Evolutionary conservation across 2,113 vertebrate genomes (phyloP), one percentile per base, ranked within the genome.

Genomic region (Elephas maximus): DNA sequence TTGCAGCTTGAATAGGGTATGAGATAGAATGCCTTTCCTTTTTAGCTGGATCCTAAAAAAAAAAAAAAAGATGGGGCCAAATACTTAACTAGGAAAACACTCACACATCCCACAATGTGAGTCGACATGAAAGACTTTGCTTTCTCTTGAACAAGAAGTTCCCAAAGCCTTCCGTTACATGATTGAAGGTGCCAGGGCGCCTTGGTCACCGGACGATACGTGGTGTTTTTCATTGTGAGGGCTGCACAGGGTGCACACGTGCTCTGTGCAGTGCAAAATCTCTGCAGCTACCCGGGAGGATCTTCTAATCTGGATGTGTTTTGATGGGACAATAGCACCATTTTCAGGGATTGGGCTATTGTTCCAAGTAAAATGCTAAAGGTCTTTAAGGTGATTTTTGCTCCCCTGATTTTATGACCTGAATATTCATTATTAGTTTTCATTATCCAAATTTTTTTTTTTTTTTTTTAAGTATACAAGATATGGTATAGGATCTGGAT

Each of bases 391-490:
- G 86, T 87, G 97, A 94, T 53, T 94, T 95, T 96, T 91, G 74
- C 83, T 84, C 28, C 51, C 86, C 51, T 48, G 51, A 53, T 96
- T 95, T 97, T 95, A 88, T 67, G 57, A 53, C 37, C 85, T 82
- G 69, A 89, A 94, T 96, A 97, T 95, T 93, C 96, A 93, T 91
- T 97, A 93, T 97, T 82, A 37, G 85, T 95, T 96, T 97, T 96
- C 94, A 96, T 98, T 97, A 96, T 87, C 96, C 37, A 37, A 37
- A 37, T 37, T 37, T 37, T 37, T 37, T 37, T 37, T 37, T 37
- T 37, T 37, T 37, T 37, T 37, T 37, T 37, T 37, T 96, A 92
- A 96, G 88, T 97, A 92, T 91, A 86, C 67, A 82, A 91, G 93
- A 86, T 82, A 93, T 24, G 74, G 57, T 88, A 83, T 88, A 94